These are phyloP conservation scores for Potamarius usumacintae DNA, from an alignment of 2,113 vertebrate species.

Conservation along the genomic window DNA sequence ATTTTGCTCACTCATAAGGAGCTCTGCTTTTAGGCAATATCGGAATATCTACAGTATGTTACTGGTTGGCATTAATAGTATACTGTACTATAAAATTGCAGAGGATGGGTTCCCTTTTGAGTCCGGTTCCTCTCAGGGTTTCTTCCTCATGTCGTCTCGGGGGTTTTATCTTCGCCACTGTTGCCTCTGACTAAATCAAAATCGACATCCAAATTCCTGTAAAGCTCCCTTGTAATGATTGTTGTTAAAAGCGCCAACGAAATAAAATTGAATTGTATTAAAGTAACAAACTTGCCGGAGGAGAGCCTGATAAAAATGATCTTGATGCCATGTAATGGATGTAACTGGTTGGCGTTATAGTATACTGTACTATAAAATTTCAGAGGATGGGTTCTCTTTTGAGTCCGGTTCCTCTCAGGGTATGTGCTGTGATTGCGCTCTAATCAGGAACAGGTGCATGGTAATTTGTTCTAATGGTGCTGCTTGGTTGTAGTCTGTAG, in stretches of 20 bases:
- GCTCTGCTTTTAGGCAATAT: too few species aligned
- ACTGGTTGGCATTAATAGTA: too few species aligned
- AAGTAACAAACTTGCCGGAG: not conserved
- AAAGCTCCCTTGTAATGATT: not conserved
- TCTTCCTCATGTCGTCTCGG: not conserved
- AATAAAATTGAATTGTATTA: not conserved
- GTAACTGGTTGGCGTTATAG: not conserved
- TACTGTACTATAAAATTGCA: not conserved
- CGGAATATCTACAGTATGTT: too few species aligned
- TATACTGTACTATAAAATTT: not conserved
- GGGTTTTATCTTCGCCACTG: not conserved
- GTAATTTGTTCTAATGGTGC: too few species aligned
- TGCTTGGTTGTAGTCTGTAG: too few species aligned
- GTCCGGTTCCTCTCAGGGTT: not conserved
- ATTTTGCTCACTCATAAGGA: too few species aligned
- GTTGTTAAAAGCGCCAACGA: not conserved
- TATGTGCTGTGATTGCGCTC: not conserved
- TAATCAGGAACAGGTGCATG: too few species aligned
- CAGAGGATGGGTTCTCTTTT: not conserved
- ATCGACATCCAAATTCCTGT: not conserved
- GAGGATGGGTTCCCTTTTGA: not conserved
- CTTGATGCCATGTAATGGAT: not conserved
- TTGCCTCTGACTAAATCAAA: too few species aligned
- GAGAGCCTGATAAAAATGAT: not conserved
- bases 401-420: not conserved